Evolutionary conservation across 2,113 vertebrate species (phyloP), one percentile per base, ranked within the genome.

Genomic region (Haemorhous mexicanus): DNA sequence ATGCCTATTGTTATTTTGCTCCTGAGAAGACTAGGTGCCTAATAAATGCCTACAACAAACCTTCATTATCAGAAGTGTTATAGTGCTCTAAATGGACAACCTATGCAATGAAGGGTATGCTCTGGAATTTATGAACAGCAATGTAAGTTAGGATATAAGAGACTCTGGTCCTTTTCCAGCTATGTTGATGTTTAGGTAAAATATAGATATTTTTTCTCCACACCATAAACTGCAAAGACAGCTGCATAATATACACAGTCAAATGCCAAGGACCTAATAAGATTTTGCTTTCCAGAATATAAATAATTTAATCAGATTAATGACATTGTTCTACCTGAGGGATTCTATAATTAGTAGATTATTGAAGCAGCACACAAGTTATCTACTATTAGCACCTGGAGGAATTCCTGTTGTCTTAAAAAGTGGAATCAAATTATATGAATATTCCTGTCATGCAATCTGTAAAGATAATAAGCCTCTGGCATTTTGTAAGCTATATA

Each of bases 251-350:
- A 94, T n/a, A 94, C 80, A 89, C 87, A 95, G 89, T 96, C 95
- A 96, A 98, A 97, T 95, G 78, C 83, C 47, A 73, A 95, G 72
- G 83, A 94, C 79, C 92, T 98, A 98, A 97, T 98, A 97, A 98
- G 96, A 97, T 97, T 97, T 97, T 96, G 84, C 81, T 98, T 97
- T 96, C 88, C 84, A 92, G 92, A 90, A 96, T 95, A 98, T 98
- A 98, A 98, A 98, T 98, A 98, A 98, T 98, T 98, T 98, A 98
- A 97, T 98, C 97, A 98, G 96, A 98, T 98, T 98, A 98, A 98
- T 98, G 97, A 97, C 94, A 97, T 97, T 97, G 96, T 97, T 98
- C 96, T 98, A 98, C 96, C 97, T 98, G 96, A 98, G 97, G 97
- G 96, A 97, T 97, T 98, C 92, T 96, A 81, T 98, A 98, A 98